Percentiles rank a stretch among this genome's conserved stretches.
Conservation (phyloP, 2,113 vertebrate species). For the Chauna torquata region DNA sequence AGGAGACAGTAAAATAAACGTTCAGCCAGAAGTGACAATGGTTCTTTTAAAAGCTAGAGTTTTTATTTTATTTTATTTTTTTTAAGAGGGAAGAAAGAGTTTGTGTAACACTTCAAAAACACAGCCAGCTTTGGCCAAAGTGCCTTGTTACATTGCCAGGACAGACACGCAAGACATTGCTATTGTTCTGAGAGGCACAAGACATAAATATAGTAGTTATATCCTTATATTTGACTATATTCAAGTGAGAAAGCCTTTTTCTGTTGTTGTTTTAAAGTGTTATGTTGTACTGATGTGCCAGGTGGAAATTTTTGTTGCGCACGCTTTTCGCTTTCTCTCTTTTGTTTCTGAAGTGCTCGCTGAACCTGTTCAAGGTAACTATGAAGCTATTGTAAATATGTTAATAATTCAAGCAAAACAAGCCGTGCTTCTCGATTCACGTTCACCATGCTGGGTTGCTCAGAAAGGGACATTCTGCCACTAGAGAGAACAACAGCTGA, state of each 20-base stretch:
- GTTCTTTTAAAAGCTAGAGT: slow-evolving; percentile 66
- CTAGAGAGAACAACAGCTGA: not conserved
- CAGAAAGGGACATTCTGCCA: slow-evolving; percentile 4
- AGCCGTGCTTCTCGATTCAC: not conserved
- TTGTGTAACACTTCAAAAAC: slow-evolving; percentile 43
- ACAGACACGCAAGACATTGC: not conserved
- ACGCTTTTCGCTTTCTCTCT: not conserved
- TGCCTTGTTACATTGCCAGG: slow-evolving; percentile 17
- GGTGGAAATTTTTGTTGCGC: not conserved
- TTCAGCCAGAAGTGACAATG: slow-evolving; percentile 63
- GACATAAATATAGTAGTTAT: not conserved
- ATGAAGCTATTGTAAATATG: slow-evolving; percentile 12
- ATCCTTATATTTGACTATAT: not conserved
- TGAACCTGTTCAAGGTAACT: slow-evolving; percentile 58
- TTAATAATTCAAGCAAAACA: slow-evolving; percentile 46
- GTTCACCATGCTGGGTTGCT: not conserved
- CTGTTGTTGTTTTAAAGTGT: slow-evolving; percentile 25
- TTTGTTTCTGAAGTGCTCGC: slow-evolving; percentile 48
- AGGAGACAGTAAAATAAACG: slow-evolving; percentile 74
- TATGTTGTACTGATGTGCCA: not conserved
- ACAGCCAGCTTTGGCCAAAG: not conserved
- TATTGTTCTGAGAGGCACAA: slow-evolving; percentile 9
- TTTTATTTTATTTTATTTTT: not conserved
- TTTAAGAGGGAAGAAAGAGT: slow-evolving; percentile 18
- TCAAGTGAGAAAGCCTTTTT: slow-evolving; percentile 5